Evolutionary conservation across 2,888 invertebrate species (phyloP), one percentile per base, ranked within the genome.

Genomic region (Mythimna vitellina): DNA sequence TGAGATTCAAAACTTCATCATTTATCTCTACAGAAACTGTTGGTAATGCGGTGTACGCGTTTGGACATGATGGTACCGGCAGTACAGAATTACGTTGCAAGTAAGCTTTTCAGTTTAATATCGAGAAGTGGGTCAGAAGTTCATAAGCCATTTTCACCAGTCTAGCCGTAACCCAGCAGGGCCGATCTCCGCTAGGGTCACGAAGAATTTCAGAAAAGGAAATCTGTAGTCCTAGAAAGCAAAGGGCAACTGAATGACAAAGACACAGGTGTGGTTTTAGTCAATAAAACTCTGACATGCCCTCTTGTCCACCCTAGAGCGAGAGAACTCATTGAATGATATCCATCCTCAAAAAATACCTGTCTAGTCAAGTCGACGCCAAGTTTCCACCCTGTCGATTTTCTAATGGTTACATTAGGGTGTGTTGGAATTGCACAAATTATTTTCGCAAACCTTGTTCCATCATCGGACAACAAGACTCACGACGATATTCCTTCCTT

Each of bases 31-130:
- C 97, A 99, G 95, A 98, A 97, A 93, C 92, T 99, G 87, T 93
- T 98, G 81, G 93, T 99, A 4, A 91, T 99, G 9, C 97, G 99
- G 65, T 98, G 98, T 82, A 96, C 99, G 85, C 97, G 99, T 57
- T 97, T 98, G 29, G 99, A 99, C 91, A 99, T 99, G 97, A 97
- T 99, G 92, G 97, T 98, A 68, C 98, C 98, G 20, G 98, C 97
- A 38, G 97, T 98, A 68, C 98, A 97, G 91, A 94, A 96, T 77
- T 98, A 97, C 89, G 97, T 98, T 0, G 92, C 96, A 92, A 93
- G 97, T 97, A 93, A 87, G 86, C 7, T 3, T 29, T n/a, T 6
- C 14, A 17, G 32, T 17, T 53, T 12, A 12, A 22, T 3, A 38
- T 38, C 38, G 38, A 14, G 1, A 38, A 60, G 14, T 14, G 3